A percentile compares a stretch with the other conserved stretches of the same genome.
These are phyloP conservation scores for Melanotaenia boesemani DNA, from an alignment of 2,797 vertebrate genomes.

Conservation along the genomic window DNA sequence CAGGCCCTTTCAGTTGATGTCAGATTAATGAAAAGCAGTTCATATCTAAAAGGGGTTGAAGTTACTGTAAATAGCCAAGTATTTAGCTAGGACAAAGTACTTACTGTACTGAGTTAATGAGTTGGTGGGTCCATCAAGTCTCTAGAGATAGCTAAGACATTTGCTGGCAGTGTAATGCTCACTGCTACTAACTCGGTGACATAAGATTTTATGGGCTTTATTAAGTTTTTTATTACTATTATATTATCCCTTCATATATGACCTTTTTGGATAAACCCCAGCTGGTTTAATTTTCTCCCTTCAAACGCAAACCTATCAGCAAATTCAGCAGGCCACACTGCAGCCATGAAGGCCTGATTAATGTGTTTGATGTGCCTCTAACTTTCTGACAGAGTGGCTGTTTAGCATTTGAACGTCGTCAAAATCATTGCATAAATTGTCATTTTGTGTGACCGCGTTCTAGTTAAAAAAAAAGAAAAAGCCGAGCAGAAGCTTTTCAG, in stretches of 20 bases:
- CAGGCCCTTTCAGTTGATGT: background rate
- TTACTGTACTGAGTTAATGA: too few relatives aligned
- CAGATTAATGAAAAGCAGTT: background rate
- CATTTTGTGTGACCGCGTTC: background rate
- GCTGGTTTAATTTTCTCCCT: too few relatives aligned
- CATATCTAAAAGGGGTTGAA: background rate
- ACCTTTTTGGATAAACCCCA: too few relatives aligned
- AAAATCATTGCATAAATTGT: background rate
- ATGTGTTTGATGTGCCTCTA: background rate
- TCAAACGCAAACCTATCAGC: background rate
- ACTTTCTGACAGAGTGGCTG: background rate
- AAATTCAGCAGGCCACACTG: background rate
- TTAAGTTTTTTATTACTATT: too few relatives aligned
- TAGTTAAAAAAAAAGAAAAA: background rate
- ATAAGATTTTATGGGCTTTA: too few relatives aligned
- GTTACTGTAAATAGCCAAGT: background rate
- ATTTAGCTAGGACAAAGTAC: background rate
- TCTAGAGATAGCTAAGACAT: too few relatives aligned
- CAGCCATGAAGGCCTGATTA: background rate
- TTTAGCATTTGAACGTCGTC: too few relatives aligned
- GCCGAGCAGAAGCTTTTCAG: background rate
- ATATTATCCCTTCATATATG: too few relatives aligned
- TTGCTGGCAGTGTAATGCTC: too few relatives aligned
- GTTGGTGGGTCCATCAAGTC: too few relatives aligned
- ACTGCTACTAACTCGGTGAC: too few relatives aligned